phyloP scores from a whole-genome alignment of 2,113 vertebrate genomes.

The Petrocephalus microphthalmus region DNA sequence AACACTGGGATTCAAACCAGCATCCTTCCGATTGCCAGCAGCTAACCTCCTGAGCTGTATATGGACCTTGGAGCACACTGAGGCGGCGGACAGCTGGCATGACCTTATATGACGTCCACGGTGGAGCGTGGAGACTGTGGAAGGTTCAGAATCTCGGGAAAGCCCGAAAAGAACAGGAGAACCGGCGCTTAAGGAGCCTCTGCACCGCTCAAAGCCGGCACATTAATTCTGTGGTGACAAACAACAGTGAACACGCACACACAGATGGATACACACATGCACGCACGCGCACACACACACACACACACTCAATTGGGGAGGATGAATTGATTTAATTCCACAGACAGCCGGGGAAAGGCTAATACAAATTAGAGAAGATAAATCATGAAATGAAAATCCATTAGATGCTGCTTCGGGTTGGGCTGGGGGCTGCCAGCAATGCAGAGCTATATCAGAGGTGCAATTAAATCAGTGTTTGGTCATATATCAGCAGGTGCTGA shows the following conservation, averaged over 20 bases:
- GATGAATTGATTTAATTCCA: constrained; percentile 18
- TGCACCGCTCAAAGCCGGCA: background rate
- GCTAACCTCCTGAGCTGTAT: background rate
- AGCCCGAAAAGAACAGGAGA: background rate
- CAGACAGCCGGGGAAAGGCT: constrained; percentile 11
- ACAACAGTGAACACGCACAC: background rate
- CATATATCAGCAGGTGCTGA: constrained; percentile 14
- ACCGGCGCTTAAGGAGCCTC: background rate
- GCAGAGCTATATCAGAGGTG: constrained; percentile 9
- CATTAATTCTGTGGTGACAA: background rate
- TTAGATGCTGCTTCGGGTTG: background rate
- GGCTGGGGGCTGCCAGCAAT: background rate
- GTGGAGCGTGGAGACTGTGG: background rate
- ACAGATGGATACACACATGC: background rate
- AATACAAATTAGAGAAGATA: constrained; percentile 21
- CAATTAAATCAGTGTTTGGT: constrained; percentile 11
- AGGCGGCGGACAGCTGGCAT: background rate
- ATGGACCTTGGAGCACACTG: background rate
- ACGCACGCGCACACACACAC: background rate
- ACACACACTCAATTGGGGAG: background rate
- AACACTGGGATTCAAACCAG: background rate
- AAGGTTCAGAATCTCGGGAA: background rate
- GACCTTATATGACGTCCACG: background rate
- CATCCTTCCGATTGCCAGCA: background rate
- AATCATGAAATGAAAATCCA: constrained; percentile 17